Evolutionary conservation across 1,140 invertebrate species (phyloP).

Genomic region (Polypedilum pembai): DNA sequence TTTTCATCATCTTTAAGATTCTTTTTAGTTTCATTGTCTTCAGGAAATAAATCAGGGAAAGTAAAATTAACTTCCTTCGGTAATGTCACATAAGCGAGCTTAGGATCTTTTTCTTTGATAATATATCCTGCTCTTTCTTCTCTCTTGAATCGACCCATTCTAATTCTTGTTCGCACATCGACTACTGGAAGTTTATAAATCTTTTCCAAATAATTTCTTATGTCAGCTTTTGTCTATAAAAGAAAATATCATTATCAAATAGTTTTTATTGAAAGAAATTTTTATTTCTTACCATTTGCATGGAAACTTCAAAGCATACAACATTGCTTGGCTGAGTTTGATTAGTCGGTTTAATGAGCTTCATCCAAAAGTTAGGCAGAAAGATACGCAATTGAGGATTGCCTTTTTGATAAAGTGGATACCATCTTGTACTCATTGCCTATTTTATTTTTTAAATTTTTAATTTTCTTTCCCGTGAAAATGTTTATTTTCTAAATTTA

Average conservation of each 20-base stretch:
- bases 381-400: conserved; percentile 84
- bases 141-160: conserved; percentile 49
- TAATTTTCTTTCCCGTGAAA: no score
- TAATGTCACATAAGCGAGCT: conserved; percentile 72
- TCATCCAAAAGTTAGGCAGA: conserved; percentile 92
- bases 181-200: conserved; percentile 79
- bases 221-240: conserved; percentile 63
- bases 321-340: conserved; percentile 57
- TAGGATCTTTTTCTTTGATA: conserved; percentile 76
- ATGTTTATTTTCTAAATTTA: not conserved
- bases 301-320: conserved; percentile 70
- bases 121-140: conserved; percentile 52
- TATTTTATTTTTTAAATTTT: no score
- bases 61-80: conserved; percentile 48
- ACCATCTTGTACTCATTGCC: conserved; percentile 50
- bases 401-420: conserved; percentile 80
- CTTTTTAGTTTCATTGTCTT: conserved; percentile 36
- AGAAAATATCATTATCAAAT: conserved; percentile 60
- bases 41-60: conserved; percentile 50
- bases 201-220: conserved; percentile 90
- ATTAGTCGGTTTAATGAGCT: conserved; percentile 60
- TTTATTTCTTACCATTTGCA: conserved; percentile 57
- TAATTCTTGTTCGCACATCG: conserved; percentile 63
- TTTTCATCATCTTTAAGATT: conserved; percentile 46
- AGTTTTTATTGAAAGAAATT: no score